phyloP scores from a whole-genome alignment of 2,888 invertebrate genomes.

The Tinea pellionella region DNA sequence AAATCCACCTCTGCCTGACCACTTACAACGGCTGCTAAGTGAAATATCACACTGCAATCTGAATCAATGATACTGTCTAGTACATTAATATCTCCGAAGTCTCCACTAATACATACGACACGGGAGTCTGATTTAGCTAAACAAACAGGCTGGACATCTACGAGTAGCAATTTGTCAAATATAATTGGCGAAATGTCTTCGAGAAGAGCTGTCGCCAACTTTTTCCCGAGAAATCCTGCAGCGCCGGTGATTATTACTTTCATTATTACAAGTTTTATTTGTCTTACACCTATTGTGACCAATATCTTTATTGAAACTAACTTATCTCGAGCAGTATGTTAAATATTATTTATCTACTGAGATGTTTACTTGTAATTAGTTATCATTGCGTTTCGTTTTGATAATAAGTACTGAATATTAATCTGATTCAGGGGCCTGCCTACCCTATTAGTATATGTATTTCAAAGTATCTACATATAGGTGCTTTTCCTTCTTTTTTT shows the following conservation, averaged over 20 bases:
- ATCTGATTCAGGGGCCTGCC: too few relatives aligned
- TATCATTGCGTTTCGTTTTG: not conserved
- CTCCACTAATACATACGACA: conserved; percentile 26
- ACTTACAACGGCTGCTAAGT: conserved; percentile 53
- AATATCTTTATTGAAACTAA: not conserved
- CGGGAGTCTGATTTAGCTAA: conserved; percentile 24
- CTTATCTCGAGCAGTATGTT: not conserved
- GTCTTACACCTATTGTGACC: not conserved
- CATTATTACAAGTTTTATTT: conserved; percentile 1
- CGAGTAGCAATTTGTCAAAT: not conserved
- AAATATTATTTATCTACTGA: not conserved
- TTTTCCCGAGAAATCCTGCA: conserved; percentile 12
- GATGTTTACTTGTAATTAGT: not conserved
- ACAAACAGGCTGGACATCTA: not conserved
- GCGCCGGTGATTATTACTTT: conserved; percentile 12
- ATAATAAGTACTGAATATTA: not conserved
- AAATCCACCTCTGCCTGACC: conserved; percentile 51
- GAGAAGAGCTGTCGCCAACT: conserved; percentile 10
- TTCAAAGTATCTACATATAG: too few relatives aligned
- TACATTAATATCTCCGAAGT: conserved; percentile 27
- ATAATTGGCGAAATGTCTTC: not conserved
- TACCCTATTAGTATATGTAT: too few relatives aligned
- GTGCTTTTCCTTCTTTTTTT: too few relatives aligned
- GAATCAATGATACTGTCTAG: conserved; percentile 28
- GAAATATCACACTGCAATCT: conserved; percentile 37